Conservation (phyloP, 2,888 invertebrate genomes). For the Orthonevra nobilis region DNA sequence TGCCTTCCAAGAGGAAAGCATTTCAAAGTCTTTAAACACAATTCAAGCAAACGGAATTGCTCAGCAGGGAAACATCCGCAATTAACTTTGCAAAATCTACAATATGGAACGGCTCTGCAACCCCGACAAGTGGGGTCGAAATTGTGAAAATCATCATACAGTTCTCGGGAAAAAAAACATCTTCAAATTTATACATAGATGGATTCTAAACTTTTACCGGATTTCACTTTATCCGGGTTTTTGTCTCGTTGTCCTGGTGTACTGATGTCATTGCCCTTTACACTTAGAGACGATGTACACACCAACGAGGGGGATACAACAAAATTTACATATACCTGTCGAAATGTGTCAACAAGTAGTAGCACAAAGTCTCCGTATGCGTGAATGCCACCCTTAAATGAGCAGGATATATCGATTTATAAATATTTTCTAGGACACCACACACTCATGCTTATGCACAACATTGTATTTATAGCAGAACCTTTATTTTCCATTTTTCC, state of each 20-base stretch:
- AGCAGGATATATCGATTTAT: constrained; percentile 45
- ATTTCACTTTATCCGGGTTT: constrained; percentile 25
- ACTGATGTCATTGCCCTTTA: constrained; percentile 61
- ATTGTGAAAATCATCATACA: constrained; percentile 46
- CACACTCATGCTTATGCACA: no score
- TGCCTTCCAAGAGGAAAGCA: constrained; percentile 1
- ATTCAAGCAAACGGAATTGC: constrained; percentile 19
- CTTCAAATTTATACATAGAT: constrained; percentile 18
- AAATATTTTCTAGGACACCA: no score
- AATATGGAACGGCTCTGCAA: constrained; percentile 49
- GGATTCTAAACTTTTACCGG: constrained; percentile 14
- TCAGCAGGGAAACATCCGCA: constrained; percentile 38
- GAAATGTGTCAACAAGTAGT: constrained; percentile 67
- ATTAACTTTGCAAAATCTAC: constrained; percentile 36
- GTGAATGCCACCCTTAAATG: constrained; percentile 18
- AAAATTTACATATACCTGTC: constrained; percentile 27
- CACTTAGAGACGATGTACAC: background rate
- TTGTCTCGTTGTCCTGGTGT: constrained; percentile 26
- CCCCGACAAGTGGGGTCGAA: constrained; percentile 52
- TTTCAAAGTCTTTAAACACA: constrained; percentile 5
- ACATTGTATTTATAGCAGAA: no score
- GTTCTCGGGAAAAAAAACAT: constrained; percentile 58
- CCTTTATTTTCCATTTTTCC: no score
- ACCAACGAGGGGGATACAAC: background rate
- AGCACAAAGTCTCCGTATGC: background rate